Percentiles rank a stretch among this genome's conserved stretches.
Conservation (phyloP, 2,888 invertebrate genomes). For the Leptogaster cylindrica region DNA sequence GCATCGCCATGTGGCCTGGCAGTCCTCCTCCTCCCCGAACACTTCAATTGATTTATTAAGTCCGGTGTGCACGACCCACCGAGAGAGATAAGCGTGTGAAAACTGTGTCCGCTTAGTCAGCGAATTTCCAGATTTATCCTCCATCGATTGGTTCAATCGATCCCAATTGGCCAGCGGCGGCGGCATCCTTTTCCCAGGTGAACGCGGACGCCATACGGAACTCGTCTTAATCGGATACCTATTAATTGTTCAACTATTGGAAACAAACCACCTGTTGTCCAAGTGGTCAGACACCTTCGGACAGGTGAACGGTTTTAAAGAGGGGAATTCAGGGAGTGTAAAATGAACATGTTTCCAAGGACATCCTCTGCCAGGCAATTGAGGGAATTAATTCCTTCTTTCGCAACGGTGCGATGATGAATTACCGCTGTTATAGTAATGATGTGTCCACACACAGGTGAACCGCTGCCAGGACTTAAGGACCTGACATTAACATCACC, state of each 20-base stretch:
- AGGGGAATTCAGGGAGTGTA: neutral
- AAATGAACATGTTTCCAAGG: neutral
- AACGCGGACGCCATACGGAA: neutral
- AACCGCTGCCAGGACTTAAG: conserved; percentile 1
- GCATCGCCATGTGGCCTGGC: neutral
- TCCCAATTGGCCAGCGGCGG: neutral
- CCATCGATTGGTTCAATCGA: neutral
- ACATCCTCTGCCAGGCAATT: no score
- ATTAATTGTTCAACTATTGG: conserved; percentile 41
- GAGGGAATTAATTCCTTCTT: no score
- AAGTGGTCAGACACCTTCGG: conserved; percentile 39
- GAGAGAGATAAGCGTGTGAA: conserved; percentile 35
- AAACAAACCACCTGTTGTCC: conserved; percentile 46
- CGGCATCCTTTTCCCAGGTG: neutral
- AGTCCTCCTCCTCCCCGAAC: neutral
- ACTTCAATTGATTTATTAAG: conserved; percentile 35
- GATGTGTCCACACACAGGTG: conserved; percentile 16
- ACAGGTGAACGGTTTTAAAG: conserved; percentile 26
- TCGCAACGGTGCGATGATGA: conserved; percentile 1
- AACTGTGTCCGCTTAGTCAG: neutral
- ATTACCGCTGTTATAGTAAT: conserved; percentile 34
- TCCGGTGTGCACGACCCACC: conserved; percentile 25
- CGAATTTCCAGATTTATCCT: neutral
- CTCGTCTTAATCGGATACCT: conserved; percentile 23
- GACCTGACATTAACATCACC: conserved; percentile 1